phyloP scores from a whole-genome alignment of 2,888 invertebrate species.

The Polyommatus iphigenia region DNA sequence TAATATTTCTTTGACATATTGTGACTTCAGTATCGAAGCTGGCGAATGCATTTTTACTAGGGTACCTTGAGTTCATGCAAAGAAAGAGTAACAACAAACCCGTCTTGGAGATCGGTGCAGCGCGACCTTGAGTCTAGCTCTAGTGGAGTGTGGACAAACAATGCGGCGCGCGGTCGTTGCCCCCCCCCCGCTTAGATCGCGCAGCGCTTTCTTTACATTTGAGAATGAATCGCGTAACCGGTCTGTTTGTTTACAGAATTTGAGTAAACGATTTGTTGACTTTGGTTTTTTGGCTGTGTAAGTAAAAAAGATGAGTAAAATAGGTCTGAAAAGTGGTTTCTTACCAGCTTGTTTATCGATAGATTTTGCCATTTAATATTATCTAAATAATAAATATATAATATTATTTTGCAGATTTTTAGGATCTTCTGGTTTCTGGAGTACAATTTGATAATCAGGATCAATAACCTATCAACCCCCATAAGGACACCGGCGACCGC shows the following conservation, averaged over 20 bases:
- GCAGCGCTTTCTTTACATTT: slow-evolving; percentile 3
- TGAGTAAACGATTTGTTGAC: neutral
- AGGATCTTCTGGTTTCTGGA: no score
- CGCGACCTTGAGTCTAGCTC: slow-evolving; percentile 10
- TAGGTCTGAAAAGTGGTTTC: neutral
- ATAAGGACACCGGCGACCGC: no score
- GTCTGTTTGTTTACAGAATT: neutral
- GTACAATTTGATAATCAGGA: no score
- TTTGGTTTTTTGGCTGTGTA: neutral
- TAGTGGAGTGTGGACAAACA: slow-evolving; percentile 22
- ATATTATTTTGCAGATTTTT: no score
- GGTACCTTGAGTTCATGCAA: no score
- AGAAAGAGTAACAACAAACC: slow-evolving; percentile 3
- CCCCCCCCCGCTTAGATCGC: slow-evolving; percentile 10
- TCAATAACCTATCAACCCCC: no score
- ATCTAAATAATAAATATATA: no score
- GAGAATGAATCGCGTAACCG: slow-evolving; percentile 4
- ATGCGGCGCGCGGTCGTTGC: slow-evolving; percentile 12
- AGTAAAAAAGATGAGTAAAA: neutral
- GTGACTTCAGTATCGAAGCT: no score
- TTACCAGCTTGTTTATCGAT: no score
- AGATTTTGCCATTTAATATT: no score
- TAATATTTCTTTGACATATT: no score
- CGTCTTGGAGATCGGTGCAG: neutral
- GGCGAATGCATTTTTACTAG: no score